A percentile compares a stretch with the other conserved stretches of the same genome.
These are phyloP conservation scores for Omphaloscelis lunosa DNA, from an alignment of 2,888 invertebrate genomes.

Conservation along the genomic window DNA sequence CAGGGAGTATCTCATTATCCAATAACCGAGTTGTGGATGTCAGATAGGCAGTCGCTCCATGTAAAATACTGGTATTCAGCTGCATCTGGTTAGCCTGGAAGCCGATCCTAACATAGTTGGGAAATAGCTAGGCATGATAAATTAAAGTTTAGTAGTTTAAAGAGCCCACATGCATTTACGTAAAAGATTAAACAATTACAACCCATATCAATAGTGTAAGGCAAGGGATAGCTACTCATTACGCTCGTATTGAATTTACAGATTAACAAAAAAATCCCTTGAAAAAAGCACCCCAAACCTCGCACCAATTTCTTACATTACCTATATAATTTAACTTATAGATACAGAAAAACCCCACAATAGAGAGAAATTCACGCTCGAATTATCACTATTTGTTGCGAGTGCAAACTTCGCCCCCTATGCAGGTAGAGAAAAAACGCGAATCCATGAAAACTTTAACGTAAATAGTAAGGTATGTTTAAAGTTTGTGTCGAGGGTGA, in stretches of 20 bases:
- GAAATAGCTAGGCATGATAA: too few relatives aligned
- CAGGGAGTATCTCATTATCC: too few relatives aligned
- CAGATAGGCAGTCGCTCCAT: too few relatives aligned
- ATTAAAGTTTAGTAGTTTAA: too few relatives aligned
- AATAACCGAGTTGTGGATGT: too few relatives aligned
- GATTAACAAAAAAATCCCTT: constrained; percentile 31
- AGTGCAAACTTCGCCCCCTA: constrained; percentile 73
- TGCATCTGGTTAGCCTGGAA: too few relatives aligned
- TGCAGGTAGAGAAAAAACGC: constrained; percentile 74
- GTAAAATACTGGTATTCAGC: too few relatives aligned
- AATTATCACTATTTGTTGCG: constrained; percentile 75
- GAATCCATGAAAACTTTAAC: constrained; percentile 76
- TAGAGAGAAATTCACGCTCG: constrained; percentile 71
- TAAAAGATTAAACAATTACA: not conserved
- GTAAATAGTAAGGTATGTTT: constrained; percentile 81
- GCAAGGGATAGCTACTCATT: not conserved
- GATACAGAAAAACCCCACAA: constrained; percentile 52
- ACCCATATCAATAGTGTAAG: not conserved
- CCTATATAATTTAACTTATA: constrained; percentile 49
- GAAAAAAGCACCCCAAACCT: constrained; percentile 21
- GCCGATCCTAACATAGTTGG: too few relatives aligned
- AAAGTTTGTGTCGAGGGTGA: constrained; percentile 73
- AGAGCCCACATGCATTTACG: too few relatives aligned
- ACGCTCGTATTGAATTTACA: constrained; percentile 37
- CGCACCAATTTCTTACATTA: constrained; percentile 44